Base-by-base conservation (phyloP, 2,888 invertebrate species). In the Hipparchia semele region DNA sequence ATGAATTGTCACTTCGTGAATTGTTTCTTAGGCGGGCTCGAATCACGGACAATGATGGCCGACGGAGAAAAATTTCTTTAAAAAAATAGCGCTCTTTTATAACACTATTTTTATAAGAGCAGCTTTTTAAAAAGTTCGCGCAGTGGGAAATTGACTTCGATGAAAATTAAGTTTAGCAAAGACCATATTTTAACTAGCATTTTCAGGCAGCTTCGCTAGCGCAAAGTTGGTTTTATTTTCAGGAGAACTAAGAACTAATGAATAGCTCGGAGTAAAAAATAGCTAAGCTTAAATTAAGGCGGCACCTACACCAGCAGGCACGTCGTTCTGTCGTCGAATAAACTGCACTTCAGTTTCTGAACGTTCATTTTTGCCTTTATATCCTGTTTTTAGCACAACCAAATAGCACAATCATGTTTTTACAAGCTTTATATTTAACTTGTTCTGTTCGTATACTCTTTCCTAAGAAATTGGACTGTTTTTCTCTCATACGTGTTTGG, bases 1-100 rank as follows among this genome's bases (percentile, higher is more conserved):
- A 92, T 91, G 90, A 90, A 91, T 90, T 86, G 90, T 89, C 89
- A 89, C 90, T 91, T 82, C 80, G 82, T 79, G 85, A 83, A 90
- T 90, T 89, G 87, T 89, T 88, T 87, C 79, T 74, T 78, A 75
- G 76, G 73, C 69, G 59, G 68, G 70, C 69, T 70, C 67, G 72
- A 75, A 73, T 77, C 75, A 72, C 72, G 74, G 78, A 75, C 75
- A 75, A 78, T 73, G 77, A 75, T 71, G 68, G 73, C 71, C 64
- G 74, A 49, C 56, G 45, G 54, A 53, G 71, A n/a, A 68, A 62
- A 64, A 61, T 75, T 66, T 73, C 69, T 71, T 69, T 71, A 70
- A 67, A 69, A 23, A 75, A 76, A 76, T 73, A 71, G 7, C 72
- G 69, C 61, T 67, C 70, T 71, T 71, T 73, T 75, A 71, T 71